Percentiles rank a stretch among this genome's conserved stretches.
Evolutionary conservation across 1,140 invertebrate species (phyloP).

Genomic region (Agrilus planipennis): DNA sequence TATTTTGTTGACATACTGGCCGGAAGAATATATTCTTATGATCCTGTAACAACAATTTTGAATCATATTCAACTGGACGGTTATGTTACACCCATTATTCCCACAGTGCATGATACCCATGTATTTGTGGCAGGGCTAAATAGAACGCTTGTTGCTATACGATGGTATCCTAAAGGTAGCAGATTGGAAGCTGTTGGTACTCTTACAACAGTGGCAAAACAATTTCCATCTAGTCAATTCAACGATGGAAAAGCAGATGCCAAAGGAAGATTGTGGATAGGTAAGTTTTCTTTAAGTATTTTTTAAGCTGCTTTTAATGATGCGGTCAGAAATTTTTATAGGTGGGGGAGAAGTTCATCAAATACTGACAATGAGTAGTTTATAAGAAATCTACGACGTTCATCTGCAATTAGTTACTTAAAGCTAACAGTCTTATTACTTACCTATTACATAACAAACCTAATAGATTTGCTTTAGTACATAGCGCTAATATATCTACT

Average conservation of each 20-base stretch:
- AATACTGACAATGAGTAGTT: too few relatives aligned
- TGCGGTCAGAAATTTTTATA: too few relatives aligned
- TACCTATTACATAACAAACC: too few relatives aligned
- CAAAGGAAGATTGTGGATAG: constrained; percentile 62
- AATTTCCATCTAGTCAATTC: constrained; percentile 49
- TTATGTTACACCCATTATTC: constrained; percentile 47
- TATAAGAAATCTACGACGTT: too few relatives aligned
- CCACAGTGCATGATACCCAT: constrained; percentile 45
- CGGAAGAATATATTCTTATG: constrained; percentile 43
- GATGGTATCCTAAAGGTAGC: constrained; percentile 54
- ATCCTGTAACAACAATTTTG: constrained; percentile 40
- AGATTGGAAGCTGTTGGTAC: constrained; percentile 34
- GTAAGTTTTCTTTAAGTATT: constrained; percentile 35
- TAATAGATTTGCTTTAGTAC: too few relatives aligned
- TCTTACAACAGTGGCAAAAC: constrained; percentile 46
- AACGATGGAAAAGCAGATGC: constrained; percentile 84
- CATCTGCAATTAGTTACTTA: too few relatives aligned
- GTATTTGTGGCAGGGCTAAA: constrained; percentile 54
- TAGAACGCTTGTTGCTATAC: constrained; percentile 46
- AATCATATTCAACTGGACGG: constrained; percentile 34
- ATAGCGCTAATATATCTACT: too few relatives aligned
- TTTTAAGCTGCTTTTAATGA: too few relatives aligned
- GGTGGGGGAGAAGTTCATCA: too few relatives aligned
- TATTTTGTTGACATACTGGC: constrained; percentile 55
- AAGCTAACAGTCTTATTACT: too few relatives aligned